Conservation (phyloP, 2,888 invertebrate genomes). For the Hirtodrosophila trivittata region DNA sequence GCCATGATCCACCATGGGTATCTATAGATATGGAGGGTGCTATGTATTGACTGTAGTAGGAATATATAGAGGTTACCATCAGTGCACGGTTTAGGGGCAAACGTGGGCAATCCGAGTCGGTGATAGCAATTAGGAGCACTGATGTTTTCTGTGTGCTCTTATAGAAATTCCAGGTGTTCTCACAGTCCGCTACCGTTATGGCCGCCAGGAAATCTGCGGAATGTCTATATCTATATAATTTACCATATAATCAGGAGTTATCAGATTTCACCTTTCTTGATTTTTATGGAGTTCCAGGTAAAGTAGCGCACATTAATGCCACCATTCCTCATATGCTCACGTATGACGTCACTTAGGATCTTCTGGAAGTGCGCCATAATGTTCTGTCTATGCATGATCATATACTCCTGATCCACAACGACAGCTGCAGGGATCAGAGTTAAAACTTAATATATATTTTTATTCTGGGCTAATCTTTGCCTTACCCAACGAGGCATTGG, state of each 20-base stretch:
- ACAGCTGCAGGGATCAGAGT: constrained; percentile 85
- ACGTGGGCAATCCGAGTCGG: constrained; percentile 91
- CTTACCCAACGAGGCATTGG: constrained; percentile 90
- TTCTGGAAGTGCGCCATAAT: constrained; percentile 86
- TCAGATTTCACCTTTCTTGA: constrained; percentile 87
- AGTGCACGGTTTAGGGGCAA: constrained; percentile 88
- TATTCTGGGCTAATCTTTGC: neutral
- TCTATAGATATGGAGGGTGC: constrained; percentile 51
- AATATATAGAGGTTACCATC: constrained; percentile 84
- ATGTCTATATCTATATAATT: neutral
- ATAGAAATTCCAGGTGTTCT: constrained; percentile 90
- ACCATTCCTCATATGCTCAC: constrained; percentile 88
- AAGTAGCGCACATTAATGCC: constrained; percentile 89
- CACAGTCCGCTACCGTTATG: constrained; percentile 90
- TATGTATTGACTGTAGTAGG: neutral
- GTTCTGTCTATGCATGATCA: constrained; percentile 86
- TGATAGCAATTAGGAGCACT: constrained; percentile 89
- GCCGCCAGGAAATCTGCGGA: constrained; percentile 88
- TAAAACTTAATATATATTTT: neutral
- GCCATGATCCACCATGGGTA: constrained; percentile 88
- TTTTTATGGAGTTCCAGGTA: constrained; percentile 88
- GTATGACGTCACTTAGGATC: constrained; percentile 87
- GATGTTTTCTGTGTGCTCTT: constrained; percentile 87
- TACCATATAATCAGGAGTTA: neutral
- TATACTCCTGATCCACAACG: constrained; percentile 88